phyloP scores from a whole-genome alignment of 2,888 invertebrate species.

The Celastrina argiolus region DNA sequence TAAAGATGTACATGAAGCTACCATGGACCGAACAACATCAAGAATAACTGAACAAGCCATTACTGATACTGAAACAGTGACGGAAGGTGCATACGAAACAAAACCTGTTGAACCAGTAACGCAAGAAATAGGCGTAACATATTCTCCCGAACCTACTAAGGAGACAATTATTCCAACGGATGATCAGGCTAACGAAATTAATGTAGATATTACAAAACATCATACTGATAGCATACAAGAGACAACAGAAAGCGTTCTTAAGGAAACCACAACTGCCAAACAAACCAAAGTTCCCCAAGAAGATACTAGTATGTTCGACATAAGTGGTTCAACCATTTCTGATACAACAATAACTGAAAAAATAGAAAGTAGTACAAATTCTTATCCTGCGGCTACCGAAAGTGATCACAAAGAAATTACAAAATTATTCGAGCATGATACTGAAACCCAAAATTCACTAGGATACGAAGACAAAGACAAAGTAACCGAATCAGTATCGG shows the following conservation, averaged over 20 bases:
- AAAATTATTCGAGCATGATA: not conserved
- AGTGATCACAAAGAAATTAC: not conserved
- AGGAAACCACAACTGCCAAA: not conserved
- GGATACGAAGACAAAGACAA: not conserved
- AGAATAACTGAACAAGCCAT: not conserved
- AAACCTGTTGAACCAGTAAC: slow-evolving; percentile 22
- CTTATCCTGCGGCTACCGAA: not conserved
- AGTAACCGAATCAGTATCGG: not conserved
- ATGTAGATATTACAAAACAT: slow-evolving; percentile 15
- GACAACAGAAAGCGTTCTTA: not conserved
- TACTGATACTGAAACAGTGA: slow-evolving; percentile 1
- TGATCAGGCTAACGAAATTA: not conserved
- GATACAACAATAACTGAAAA: not conserved
- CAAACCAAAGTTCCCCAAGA: not conserved
- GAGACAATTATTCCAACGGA: slow-evolving; percentile 22
- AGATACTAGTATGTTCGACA: not conserved
- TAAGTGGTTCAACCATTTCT: not conserved
- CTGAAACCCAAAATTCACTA: not conserved
- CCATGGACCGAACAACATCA: not conserved
- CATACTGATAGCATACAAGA: not conserved
- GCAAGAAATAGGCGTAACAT: slow-evolving; percentile 28
- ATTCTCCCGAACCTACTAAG: slow-evolving; percentile 26
- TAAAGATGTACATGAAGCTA: not conserved
- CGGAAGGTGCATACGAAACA: slow-evolving; percentile 12
- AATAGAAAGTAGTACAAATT: not conserved